Conservation (phyloP, 92 coral and sea anemone genomes). For the Heteractis magnifica region DNA sequence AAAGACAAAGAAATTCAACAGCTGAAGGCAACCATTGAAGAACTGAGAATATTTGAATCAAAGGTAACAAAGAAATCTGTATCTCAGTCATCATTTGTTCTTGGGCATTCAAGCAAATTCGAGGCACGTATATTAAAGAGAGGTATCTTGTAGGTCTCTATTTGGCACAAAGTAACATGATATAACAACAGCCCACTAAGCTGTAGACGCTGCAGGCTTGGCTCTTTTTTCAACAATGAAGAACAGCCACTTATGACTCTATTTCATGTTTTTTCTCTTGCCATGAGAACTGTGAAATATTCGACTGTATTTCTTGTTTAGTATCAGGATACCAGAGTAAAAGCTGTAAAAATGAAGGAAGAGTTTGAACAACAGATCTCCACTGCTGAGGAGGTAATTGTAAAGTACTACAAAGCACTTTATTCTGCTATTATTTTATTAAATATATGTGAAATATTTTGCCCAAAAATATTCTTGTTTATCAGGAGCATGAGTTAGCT, state of each 20-base stretch:
- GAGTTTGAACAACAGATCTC: constrained; percentile 71
- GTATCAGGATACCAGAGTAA: constrained; percentile 82
- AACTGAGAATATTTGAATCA: constrained; percentile 57
- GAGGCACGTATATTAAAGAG: no score
- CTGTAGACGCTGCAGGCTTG: no score
- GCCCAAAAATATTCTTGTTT: neutral
- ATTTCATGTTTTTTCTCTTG: neutral
- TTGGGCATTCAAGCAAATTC: no score
- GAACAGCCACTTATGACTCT: neutral
- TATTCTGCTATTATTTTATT: neutral
- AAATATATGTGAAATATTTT: neutral
- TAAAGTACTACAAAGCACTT: neutral
- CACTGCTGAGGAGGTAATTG: constrained; percentile 60
- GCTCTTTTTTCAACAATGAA: no score
- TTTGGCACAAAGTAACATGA: no score
- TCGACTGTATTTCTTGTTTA: constrained; percentile 16
- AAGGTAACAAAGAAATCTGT: constrained; percentile 45
- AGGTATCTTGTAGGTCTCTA: no score
- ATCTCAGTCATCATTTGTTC: neutral
- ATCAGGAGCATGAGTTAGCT: constrained; percentile 70
- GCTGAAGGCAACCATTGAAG: constrained; percentile 61
- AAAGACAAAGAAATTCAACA: constrained; percentile 58
- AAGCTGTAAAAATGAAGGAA: constrained; percentile 82
- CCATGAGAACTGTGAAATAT: neutral
- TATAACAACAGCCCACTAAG: no score